Conservation (phyloP, 2,888 invertebrate species). For the Trichacis sp. region DNA sequence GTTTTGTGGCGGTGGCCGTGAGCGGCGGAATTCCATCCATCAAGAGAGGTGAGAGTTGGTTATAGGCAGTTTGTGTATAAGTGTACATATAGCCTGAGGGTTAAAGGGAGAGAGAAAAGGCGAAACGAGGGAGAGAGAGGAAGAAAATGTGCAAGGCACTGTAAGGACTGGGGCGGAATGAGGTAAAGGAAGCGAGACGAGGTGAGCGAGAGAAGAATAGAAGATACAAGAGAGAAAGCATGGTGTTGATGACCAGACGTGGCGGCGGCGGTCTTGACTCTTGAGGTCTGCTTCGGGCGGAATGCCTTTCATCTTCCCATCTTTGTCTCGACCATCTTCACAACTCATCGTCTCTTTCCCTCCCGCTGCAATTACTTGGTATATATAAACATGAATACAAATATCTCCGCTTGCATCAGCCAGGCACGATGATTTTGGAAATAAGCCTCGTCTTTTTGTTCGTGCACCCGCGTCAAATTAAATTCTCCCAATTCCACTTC, state of each 20-base stretch:
- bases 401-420: constrained; percentile 4
- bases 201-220: constrained; percentile 28
- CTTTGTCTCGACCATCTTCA: constrained; percentile 43
- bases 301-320: constrained; percentile 66
- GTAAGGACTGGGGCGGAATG: constrained; percentile 42
- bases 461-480: too few species aligned
- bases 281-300: constrained; percentile 56
- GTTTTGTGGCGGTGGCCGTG: constrained; percentile 48
- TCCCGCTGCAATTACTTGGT: constrained; percentile 27
- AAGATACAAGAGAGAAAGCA: constrained; percentile 46
- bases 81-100: constrained; percentile 47
- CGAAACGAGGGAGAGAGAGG: constrained; percentile 3
- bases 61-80: constrained; percentile 51
- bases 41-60: constrained; percentile 51
- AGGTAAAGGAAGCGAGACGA: constrained; percentile 31
- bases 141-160: constrained; percentile 32
- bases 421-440: constrained; percentile 4
- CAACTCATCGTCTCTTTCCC: constrained; percentile 31
- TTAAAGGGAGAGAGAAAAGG: constrained; percentile 9
- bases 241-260: constrained; percentile 62
- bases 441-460: too few species aligned
- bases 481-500: too few species aligned
- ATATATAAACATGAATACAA: constrained; percentile 14
- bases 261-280: constrained; percentile 54
- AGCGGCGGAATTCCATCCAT: constrained; percentile 59